Percentiles rank a stretch among this genome's conserved stretches.
phyloP scores from a whole-genome alignment of 2,888 invertebrate species.

The Macrosiphum euphorbiae region DNA sequence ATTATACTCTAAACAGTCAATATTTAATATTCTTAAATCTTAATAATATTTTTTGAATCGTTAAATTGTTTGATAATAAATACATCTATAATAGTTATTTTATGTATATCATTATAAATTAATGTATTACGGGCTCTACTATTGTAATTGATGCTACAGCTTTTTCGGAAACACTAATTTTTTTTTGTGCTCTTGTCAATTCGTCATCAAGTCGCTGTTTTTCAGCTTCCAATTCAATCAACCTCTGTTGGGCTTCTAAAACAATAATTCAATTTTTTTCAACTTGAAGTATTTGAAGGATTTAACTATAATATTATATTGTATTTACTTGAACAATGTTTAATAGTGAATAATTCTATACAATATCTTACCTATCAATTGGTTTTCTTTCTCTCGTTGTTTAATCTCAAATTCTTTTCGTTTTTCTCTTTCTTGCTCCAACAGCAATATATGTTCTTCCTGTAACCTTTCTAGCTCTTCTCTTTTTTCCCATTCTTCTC shows the following conservation, averaged over 20 bases:
- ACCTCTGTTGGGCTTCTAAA: constrained; percentile 79
- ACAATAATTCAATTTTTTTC: constrained; percentile 7
- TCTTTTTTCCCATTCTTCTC: constrained; percentile 87
- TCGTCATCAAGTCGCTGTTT: constrained; percentile 79
- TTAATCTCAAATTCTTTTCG: constrained; percentile 81
- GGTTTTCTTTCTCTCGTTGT: constrained; percentile 80
- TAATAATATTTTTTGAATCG: not conserved
- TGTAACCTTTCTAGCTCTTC: constrained; percentile 86
- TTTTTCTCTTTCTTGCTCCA: constrained; percentile 82
- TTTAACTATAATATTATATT: not conserved
- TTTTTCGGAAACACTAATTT: constrained; percentile 61
- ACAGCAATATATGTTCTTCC: constrained; percentile 80
- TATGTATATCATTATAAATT: not conserved
- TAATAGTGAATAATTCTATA: not conserved
- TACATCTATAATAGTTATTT: not conserved
- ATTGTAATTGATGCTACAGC: constrained; percentile 43
- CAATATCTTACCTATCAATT: constrained; percentile 75
- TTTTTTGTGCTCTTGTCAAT: constrained; percentile 70
- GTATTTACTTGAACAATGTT: constrained; percentile 22
- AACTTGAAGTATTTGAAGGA: not conserved
- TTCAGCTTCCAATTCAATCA: constrained; percentile 81
- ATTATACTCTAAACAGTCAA: not conserved
- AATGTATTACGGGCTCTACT: constrained; percentile 41
- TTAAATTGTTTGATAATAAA: not conserved
- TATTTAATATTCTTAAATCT: not conserved